These are phyloP conservation scores for Thryonomys swinderianus DNA, from an alignment of 2,113 vertebrate genomes.

Conservation along the genomic window DNA sequence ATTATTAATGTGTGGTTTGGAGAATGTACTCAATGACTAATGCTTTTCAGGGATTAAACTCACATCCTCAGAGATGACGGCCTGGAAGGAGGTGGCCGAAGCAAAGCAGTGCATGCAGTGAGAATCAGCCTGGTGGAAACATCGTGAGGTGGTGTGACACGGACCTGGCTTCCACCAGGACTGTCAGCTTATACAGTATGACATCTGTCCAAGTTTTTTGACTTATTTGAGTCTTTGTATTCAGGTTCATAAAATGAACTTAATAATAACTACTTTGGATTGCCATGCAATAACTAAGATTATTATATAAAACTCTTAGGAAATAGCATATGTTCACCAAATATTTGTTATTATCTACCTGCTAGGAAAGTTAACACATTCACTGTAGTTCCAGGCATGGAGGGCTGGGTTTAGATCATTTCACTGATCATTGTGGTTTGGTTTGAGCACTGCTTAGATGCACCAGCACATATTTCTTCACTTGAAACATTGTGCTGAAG, in stretches of 20 bases:
- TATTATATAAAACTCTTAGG: not conserved
- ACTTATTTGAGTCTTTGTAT: not conserved
- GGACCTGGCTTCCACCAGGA: not conserved
- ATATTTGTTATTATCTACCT: not conserved
- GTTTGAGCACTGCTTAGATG: not conserved
- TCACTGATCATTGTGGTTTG: not conserved
- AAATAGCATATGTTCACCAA: not conserved
- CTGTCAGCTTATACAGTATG: not conserved
- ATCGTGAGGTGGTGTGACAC: not conserved
- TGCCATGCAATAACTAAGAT: not conserved
- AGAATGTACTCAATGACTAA: not conserved
- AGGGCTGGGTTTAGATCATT: not conserved
- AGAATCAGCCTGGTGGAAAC: not conserved
- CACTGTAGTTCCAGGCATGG: not conserved
- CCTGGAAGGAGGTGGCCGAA: not conserved
- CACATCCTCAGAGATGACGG: not conserved
- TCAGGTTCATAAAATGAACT: not conserved
- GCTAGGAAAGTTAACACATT: not conserved
- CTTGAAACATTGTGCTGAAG: not conserved
- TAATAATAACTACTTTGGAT: constrained; percentile 20
- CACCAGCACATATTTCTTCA: not conserved
- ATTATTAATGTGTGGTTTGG: not conserved
- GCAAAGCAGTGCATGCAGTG: not conserved
- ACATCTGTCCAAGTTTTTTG: not conserved
- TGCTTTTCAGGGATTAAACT: not conserved